These are phyloP conservation scores for Vireo griseus DNA, from an alignment of 2,797 vertebrate genomes.

Conservation along the genomic window DNA sequence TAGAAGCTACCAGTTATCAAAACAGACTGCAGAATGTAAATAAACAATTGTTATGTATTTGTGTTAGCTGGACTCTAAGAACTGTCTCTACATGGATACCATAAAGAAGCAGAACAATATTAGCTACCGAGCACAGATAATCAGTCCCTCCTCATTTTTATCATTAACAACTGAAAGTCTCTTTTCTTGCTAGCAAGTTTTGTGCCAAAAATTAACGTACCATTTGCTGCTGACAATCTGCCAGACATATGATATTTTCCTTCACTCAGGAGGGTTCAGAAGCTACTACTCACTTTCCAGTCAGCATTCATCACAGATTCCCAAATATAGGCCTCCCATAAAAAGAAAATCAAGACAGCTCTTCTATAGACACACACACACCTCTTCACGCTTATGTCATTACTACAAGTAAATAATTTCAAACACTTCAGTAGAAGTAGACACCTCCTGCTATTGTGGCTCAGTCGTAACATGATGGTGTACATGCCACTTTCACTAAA, in stretches of 20 bases:
- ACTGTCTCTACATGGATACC: not conserved
- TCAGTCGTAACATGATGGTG: not conserved
- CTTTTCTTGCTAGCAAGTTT: not conserved
- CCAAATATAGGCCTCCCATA: not conserved
- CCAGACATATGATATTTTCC: constrained; percentile 5
- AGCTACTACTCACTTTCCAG: constrained; percentile 42
- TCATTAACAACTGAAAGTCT: not conserved
- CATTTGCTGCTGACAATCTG: constrained; percentile 50
- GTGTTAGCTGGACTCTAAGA: not conserved
- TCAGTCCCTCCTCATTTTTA: not conserved
- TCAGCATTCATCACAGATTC: not conserved
- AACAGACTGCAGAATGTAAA: not conserved
- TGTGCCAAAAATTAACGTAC: constrained; percentile 37
- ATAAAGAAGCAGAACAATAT: not conserved
- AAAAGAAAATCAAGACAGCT: not conserved
- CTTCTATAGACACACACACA: not conserved
- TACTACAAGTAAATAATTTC: not conserved
- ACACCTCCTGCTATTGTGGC: not conserved
- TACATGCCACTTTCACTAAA: not conserved
- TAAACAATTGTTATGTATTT: not conserved
- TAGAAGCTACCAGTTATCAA: not conserved
- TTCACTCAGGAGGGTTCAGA: constrained; percentile 45
- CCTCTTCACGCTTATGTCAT: not conserved
- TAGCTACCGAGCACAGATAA: not conserved
- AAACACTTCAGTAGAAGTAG: not conserved